Evolutionary conservation across 2,113 vertebrate genomes (phyloP).

Genomic region (Cynocephalus volans): DNA sequence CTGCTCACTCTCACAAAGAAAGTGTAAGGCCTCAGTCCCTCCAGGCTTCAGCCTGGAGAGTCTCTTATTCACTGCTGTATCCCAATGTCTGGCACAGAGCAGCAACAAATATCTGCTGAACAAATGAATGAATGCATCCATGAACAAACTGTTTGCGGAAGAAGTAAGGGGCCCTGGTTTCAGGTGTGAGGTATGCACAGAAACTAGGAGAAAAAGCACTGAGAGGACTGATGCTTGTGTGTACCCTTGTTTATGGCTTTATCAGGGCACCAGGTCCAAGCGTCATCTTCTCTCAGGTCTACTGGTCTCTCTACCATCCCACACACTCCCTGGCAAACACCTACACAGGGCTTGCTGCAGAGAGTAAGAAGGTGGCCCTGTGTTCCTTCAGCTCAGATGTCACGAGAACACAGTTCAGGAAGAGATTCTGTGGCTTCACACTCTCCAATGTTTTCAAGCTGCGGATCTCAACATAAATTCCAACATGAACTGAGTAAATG

Average conservation of each 20-base stretch:
- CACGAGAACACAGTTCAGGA: not conserved
- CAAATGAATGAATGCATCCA: not conserved
- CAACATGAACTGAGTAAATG: not conserved
- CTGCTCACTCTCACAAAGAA: not conserved
- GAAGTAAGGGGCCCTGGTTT: not conserved
- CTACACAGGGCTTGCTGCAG: not conserved
- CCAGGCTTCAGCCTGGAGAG: not conserved
- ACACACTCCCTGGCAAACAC: not conserved
- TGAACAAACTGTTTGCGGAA: not conserved
- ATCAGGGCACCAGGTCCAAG: not conserved
- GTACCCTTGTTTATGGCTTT: not conserved
- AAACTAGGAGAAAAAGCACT: not conserved
- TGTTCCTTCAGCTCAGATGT: not conserved
- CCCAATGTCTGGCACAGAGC: not conserved
- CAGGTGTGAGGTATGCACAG: not conserved
- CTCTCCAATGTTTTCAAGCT: not conserved
- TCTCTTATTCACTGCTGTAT: not conserved
- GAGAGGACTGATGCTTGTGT: not conserved
- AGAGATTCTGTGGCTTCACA: not conserved
- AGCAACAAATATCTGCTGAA: not conserved
- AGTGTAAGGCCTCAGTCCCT: not conserved
- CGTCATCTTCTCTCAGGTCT: not conserved
- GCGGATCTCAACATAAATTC: not conserved
- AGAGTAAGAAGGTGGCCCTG: not conserved
- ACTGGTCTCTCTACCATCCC: not conserved